Evolutionary conservation across 2,888 invertebrate genomes (phyloP).

Genomic region (Diaperis boleti): DNA sequence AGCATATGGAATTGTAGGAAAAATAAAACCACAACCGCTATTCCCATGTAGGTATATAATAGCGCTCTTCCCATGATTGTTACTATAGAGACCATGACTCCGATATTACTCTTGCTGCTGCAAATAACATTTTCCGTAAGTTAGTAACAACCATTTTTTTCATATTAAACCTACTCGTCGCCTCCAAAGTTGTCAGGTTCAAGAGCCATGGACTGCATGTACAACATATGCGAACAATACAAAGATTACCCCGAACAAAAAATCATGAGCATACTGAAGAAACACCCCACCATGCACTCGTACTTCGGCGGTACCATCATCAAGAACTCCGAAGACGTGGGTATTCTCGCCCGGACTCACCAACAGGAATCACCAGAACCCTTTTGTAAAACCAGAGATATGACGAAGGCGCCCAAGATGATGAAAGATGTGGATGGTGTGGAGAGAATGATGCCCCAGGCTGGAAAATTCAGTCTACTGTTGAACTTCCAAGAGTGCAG

Average conservation of each 20-base stretch:
- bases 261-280: slow-evolving; percentile 5
- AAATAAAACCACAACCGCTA: too few species aligned
- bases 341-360: slow-evolving; percentile 2
- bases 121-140: too few species aligned
- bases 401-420: slow-evolving; percentile 19
- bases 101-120: too few species aligned
- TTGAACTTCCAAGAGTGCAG: slow-evolving; percentile 41
- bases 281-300: slow-evolving; percentile 23
- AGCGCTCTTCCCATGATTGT: too few species aligned
- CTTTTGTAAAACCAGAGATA: slow-evolving; percentile 18
- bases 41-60: too few species aligned
- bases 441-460: slow-evolving; percentile 36
- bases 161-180: too few species aligned
- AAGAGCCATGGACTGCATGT: too few species aligned
- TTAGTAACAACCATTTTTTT: too few species aligned
- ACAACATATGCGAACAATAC: slow-evolving; percentile 39
- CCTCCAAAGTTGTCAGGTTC: too few species aligned
- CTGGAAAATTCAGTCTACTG: slow-evolving; percentile 31
- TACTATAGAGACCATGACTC: too few species aligned
- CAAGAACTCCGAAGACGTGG: background rate
- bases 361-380: background rate
- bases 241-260: slow-evolving; percentile 39
- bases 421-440: slow-evolving; percentile 32
- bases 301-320: slow-evolving; percentile 30
- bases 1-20: too few species aligned